Evolutionary conservation across 2,888 invertebrate genomes (phyloP), one percentile per base, ranked within the genome.

Genomic region (Nephrocerus scutellatus): DNA sequence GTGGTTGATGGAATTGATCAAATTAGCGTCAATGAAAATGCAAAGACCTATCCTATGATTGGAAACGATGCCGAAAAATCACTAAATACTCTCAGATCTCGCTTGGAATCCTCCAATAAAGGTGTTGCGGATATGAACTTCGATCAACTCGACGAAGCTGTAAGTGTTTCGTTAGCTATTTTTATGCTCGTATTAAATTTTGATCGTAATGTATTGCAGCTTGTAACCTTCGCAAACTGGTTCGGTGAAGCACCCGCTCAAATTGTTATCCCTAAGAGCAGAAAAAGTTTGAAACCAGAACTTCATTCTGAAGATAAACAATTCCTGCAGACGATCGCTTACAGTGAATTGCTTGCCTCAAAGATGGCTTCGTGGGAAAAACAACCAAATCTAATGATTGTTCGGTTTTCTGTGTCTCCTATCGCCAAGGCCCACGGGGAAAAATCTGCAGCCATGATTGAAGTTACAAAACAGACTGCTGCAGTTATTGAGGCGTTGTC

Each of bases 1-100:
- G 75, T 76, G 31, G 72, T 87, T 30, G 82, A 84, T 65, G 88
- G 86, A 23, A 70, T 82, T 3, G 53, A 72, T 65, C 62, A 71
- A 62, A 50, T 63, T 5, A 47, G 53, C 28, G 44, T 60, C 2
- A 51, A 54, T 18, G 51, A 48, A 6, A 55, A 57, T 30, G 52
- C 47, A 4, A 66, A 62, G 39, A 48, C 60, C 1, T 68, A 56
- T 32, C 33, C 52, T n/a, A 22, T 68, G 25, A 28, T 42, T 4
- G 66, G 68, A 4, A 47, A 54, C 29, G 46, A 49, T 4, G 49
- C 55, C 6, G 52, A 50, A 4, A 54, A 59, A 12, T 60, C 68
- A 0, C 42, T 67, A 3, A 75, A 75, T 32, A 76, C 78, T 1
- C 79, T 73, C 66, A 68, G 73, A 36, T 72, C 73, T 13, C 56